phyloP scores from a whole-genome alignment of 2,797 vertebrate species.

The Arremon aurantiirostris region DNA sequence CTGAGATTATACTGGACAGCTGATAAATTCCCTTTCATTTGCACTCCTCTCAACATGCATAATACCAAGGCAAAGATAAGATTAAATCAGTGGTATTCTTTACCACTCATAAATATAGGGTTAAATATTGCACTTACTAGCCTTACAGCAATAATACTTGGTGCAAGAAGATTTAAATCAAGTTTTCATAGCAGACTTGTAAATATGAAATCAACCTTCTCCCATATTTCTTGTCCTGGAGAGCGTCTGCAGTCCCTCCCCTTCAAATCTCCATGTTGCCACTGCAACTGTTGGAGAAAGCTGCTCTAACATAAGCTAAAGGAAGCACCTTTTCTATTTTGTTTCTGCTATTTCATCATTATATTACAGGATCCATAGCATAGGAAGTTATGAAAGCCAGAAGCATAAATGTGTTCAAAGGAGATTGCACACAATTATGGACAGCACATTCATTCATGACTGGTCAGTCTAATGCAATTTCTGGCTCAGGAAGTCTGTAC shows the following conservation, averaged over 20 bases:
- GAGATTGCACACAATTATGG: background rate
- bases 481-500: conserved; percentile 33
- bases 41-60: fast-evolving
- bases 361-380: background rate
- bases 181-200: background rate
- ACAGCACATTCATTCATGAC: background rate
- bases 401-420: background rate
- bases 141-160: background rate
- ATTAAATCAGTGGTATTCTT: background rate
- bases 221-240: background rate
- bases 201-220: background rate
- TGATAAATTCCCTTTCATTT: background rate
- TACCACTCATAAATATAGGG: background rate
- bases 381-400: conserved; percentile 29
- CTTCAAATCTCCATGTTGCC: background rate
- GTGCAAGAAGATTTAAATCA: background rate
- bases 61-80: background rate
- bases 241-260: background rate
- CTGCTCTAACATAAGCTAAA: background rate
- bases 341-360: background rate
- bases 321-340: background rate
- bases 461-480: background rate
- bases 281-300: background rate
- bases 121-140: background rate
- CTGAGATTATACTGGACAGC: background rate